Base-by-base conservation (phyloP, 2,797 vertebrate genomes). In the Pseudochaenichthys georgianus region DNA sequence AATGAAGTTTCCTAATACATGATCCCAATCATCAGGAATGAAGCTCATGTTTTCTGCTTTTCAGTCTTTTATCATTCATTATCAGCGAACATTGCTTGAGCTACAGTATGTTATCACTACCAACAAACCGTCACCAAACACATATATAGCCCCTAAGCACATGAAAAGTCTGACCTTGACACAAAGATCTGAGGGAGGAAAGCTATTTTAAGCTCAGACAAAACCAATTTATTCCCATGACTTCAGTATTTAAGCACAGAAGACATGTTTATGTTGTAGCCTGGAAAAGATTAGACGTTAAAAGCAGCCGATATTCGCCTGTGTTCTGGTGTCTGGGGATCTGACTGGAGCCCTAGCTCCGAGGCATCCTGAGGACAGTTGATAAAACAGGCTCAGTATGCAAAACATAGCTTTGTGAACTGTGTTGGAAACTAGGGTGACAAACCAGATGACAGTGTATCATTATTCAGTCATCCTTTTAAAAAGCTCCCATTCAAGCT, bases 261-360 rank as follows among this genome's bases (percentile, higher is more conserved):
- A 65, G 83, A 91, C 73, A 75, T 92, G 90, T 94, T 95, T 93
- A 90, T 88, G 83, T 86, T 84, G 91, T 87, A 92, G 86, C 90
- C 89, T 53, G 70, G 82, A 89, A 76, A 78, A 85, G 88, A 89
- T 91, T 86, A 88, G 74, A 86, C 80, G 60, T 81, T 75, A 83
- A 89, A 91, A 91, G 86, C 77, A 80, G 76, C 78, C 82, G 78
- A 90, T 81, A 77, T 88, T 88, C 70, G 61, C 75, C 85, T 87
- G 85, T 89, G 87, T 88, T 85, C 78, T 80, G 72, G 66, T 77
- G 84, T 91, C 80, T 83, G 55, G 77, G 65, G 64, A 28, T 28
- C 23, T 16, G 65, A 74, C 75, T 67, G 76, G 68, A 48, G 81
- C 68, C 23, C 3, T 38, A 1, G 83, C 80, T 79, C 54, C 21